Evolutionary conservation across 2,113 vertebrate genomes (phyloP).

Genomic region (Recurvirostra avosetta): DNA sequence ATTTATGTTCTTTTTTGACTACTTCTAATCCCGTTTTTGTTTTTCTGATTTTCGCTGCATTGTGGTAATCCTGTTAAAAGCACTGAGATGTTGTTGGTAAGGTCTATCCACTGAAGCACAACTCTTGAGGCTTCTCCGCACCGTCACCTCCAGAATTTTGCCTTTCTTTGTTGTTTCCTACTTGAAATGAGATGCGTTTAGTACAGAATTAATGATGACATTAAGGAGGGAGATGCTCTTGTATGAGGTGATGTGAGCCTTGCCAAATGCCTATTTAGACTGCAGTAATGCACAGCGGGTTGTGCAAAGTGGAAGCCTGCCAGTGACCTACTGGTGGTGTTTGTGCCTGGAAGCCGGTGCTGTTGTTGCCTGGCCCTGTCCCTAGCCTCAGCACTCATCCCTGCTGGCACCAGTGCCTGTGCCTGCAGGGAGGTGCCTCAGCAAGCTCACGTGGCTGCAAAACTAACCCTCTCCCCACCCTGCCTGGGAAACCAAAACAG

Average conservation of each 20-base stretch:
- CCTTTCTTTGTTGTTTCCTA: background rate
- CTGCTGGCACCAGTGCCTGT: background rate
- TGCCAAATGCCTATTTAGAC: background rate
- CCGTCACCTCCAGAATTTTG: background rate
- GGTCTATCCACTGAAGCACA: background rate
- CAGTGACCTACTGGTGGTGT: background rate
- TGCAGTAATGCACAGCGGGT: background rate
- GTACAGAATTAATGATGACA: background rate
- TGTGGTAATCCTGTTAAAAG: background rate
- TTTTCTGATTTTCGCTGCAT: background rate
- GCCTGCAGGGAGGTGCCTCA: background rate
- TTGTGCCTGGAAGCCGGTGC: background rate
- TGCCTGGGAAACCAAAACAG: background rate
- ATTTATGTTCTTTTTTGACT: background rate
- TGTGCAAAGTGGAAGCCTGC: background rate
- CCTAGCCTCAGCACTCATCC: background rate
- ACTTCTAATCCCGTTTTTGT: background rate
- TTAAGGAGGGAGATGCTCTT: background rate
- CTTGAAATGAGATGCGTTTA: background rate
- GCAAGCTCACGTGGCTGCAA: background rate
- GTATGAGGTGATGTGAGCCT: background rate
- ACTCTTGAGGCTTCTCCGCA: background rate
- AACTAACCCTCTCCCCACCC: background rate
- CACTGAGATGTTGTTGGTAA: background rate
- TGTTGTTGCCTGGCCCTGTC: background rate